Evolutionary conservation across 2,113 vertebrate genomes (phyloP).

Genomic region (Prinia subflava): DNA sequence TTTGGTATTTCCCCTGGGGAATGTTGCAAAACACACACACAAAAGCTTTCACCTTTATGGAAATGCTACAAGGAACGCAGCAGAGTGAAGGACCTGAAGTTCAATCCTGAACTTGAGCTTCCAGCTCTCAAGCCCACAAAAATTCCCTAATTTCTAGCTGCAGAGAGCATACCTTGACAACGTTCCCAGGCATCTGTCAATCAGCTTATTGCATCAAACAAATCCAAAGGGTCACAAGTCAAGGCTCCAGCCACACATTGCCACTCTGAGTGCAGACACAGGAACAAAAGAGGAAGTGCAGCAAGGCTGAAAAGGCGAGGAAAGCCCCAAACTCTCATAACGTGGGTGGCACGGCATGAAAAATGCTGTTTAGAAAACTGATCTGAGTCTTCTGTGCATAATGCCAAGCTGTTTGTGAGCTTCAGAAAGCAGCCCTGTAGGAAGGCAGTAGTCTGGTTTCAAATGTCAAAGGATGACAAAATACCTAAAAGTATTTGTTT

Average conservation of each 20-base stretch:
- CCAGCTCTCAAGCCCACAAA: slow-evolving; percentile 9
- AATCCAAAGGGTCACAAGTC: not conserved
- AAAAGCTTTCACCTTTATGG: not conserved
- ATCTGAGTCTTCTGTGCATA: not conserved
- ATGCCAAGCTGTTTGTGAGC: not conserved
- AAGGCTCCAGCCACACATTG: not conserved
- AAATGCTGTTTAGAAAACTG: not conserved
- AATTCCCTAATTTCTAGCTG: not conserved
- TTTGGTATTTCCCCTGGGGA: not conserved
- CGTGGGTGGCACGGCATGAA: slow-evolving; percentile 4
- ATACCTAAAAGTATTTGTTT: not conserved
- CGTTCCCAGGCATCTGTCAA: not conserved
- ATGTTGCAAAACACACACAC: not conserved
- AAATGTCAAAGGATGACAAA: slow-evolving; percentile 20
- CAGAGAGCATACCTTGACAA: slow-evolving; percentile 13
- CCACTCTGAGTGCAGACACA: not conserved
- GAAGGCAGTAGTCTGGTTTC: not conserved
- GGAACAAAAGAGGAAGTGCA: not conserved
- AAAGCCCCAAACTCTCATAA: not conserved
- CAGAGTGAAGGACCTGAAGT: not conserved
- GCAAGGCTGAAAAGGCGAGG: not conserved
- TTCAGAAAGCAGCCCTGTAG: not conserved
- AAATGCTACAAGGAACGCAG: not conserved
- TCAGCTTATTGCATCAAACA: not conserved
- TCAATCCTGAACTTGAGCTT: slow-evolving; percentile 25